phyloP scores from a whole-genome alignment of 2,888 invertebrate genomes.

The Panzeria rudis region DNA sequence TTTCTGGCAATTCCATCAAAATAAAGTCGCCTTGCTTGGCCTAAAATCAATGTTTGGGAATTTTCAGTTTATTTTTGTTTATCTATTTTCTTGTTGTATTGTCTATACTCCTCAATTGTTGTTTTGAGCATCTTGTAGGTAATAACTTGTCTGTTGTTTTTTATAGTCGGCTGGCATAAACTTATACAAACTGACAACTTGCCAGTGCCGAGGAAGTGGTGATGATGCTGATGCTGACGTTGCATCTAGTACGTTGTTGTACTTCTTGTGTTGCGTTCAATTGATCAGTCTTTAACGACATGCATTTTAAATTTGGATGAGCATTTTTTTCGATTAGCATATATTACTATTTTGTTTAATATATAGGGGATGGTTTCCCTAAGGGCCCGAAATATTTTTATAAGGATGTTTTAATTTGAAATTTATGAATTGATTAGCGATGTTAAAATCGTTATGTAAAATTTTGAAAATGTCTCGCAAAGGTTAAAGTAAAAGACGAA shows the following conservation, averaged over 20 bases:
- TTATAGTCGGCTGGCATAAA: constrained; percentile 31
- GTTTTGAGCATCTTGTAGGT: constrained; percentile 58
- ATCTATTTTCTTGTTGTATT: constrained; percentile 3
- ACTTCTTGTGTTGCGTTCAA: constrained; percentile 59
- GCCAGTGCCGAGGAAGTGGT: constrained; percentile 24
- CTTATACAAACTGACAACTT: constrained; percentile 54
- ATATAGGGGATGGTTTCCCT: constrained; percentile 55
- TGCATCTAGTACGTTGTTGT: constrained; percentile 8
- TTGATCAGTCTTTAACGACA: constrained; percentile 71
- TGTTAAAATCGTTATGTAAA: neutral
- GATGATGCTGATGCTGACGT: constrained; percentile 29
- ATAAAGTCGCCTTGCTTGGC: constrained; percentile 67
- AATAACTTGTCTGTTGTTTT: constrained; percentile 64
- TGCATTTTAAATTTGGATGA: constrained; percentile 69
- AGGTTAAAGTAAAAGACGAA: neutral
- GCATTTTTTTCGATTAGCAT: constrained; percentile 62
- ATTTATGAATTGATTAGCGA: neutral
- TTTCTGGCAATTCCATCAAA: constrained; percentile 67
- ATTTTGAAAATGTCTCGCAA: neutral
- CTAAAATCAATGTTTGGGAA: constrained; percentile 71
- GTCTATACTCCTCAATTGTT: constrained; percentile 52
- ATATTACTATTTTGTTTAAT: constrained; percentile 44
- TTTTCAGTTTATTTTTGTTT: constrained; percentile 40
- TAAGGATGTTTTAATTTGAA: constrained; percentile 23
- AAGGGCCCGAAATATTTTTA: constrained; percentile 34